phyloP scores from a whole-genome alignment of 2,113 vertebrate genomes.

The Neotoma lepida region DNA sequence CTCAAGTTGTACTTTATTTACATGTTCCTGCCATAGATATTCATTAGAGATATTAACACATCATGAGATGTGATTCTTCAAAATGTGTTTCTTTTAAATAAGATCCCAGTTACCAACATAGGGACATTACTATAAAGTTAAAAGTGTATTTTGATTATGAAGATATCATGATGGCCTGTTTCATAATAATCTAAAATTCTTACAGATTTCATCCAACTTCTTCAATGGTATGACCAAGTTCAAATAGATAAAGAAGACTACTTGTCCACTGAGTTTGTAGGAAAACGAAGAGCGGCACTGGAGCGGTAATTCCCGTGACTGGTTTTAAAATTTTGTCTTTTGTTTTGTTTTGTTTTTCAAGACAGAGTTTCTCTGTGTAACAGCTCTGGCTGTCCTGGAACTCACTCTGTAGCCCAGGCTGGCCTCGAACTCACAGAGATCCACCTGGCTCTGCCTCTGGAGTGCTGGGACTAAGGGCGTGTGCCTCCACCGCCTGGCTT shows the following conservation, averaged over 20 bases:
- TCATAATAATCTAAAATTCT: conserved; percentile 70
- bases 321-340: no score
- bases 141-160: conserved; percentile 56
- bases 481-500: not conserved
- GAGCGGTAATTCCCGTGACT: conserved; percentile 96
- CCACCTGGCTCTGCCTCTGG: not conserved
- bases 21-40: not conserved
- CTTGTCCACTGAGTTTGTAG: conserved; percentile 97
- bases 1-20: not conserved
- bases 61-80: conserved; percentile 46
- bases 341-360: not conserved
- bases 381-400: not conserved
- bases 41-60: conserved; percentile 30
- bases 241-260: conserved; percentile 98
- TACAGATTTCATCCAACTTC: conserved; percentile 64
- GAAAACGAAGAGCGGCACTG: conserved; percentile 96
- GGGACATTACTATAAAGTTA: conserved; percentile 20
- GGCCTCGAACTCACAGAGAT: not conserved
- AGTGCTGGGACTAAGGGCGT: not conserved
- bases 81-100: not conserved
- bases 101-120: not conserved
- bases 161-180: conserved; percentile 63
- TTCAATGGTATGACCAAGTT: conserved; percentile 98
- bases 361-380: not conserved
- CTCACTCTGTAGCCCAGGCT: not conserved